phyloP scores from a whole-genome alignment of 2,113 vertebrate species.

The Jaculus jaculus region DNA sequence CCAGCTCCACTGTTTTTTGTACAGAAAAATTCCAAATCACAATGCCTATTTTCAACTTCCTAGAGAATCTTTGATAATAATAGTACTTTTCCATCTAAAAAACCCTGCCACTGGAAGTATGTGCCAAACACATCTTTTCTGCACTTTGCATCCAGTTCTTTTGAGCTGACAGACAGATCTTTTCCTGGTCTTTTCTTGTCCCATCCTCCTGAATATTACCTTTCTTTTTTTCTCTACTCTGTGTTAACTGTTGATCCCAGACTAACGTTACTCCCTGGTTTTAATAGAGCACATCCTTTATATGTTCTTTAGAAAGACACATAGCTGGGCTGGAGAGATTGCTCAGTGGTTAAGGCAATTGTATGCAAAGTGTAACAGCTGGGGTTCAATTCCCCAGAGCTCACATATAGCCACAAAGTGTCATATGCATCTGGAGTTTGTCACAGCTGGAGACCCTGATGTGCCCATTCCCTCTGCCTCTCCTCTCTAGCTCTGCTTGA shows the following conservation, averaged over 20 bases:
- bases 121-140: neutral
- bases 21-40: neutral
- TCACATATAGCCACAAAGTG: too few species aligned
- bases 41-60: neutral
- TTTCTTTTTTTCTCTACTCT: neutral
- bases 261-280: neutral
- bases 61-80: neutral
- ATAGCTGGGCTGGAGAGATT: neutral
- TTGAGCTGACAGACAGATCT: neutral
- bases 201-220: neutral
- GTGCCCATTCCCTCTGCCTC: too few species aligned
- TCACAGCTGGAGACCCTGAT: too few species aligned
- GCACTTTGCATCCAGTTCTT: neutral
- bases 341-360: too few species aligned
- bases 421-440: too few species aligned
- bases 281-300: conserved; percentile 6
- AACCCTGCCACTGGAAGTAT: too few species aligned
- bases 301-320: neutral
- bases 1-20: neutral
- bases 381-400: neutral
- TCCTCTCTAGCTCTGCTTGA: too few species aligned
- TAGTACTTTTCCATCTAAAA: neutral
- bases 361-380: too few species aligned
- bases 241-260: neutral
- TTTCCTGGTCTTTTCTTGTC: neutral